Evolutionary conservation across 2,797 vertebrate species (phyloP).

Genomic region (Onychomys torridus): DNA sequence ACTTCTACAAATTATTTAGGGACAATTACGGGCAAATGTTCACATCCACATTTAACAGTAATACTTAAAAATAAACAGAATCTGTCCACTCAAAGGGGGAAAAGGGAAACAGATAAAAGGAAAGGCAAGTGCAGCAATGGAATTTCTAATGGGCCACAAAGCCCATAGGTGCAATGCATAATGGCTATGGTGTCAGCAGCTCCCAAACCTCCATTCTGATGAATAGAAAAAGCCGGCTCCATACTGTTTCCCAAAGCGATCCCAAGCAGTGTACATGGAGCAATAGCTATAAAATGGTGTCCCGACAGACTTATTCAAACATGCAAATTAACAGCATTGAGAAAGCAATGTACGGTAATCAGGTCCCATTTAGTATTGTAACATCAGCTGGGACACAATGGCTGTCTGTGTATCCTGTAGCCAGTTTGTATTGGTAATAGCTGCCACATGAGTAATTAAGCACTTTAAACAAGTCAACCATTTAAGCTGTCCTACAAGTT

Average conservation of each 20-base stretch:
- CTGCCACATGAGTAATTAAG: constrained; percentile 82
- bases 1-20: background rate
- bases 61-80: constrained; percentile 83
- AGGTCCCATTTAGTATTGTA: constrained; percentile 88
- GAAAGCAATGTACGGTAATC: constrained; percentile 87
- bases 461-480: constrained; percentile 81
- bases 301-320: constrained; percentile 88
- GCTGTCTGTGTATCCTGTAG: constrained; percentile 80
- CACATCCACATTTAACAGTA: constrained; percentile 56
- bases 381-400: constrained; percentile 85
- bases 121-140: constrained; percentile 45
- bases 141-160: constrained; percentile 79
- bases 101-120: constrained; percentile 21
- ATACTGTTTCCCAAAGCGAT: constrained; percentile 85
- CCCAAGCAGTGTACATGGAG: constrained; percentile 85
- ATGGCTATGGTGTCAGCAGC: constrained; percentile 80
- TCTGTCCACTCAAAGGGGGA: constrained; percentile 63
- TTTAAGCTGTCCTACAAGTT: constrained; percentile 84
- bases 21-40: background rate
- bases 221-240: constrained; percentile 84
- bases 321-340: constrained; percentile 89
- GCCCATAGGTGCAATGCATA: constrained; percentile 71
- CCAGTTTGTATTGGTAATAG: constrained; percentile 84
- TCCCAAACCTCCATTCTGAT: constrained; percentile 83
- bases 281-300: constrained; percentile 84